Percentiles rank a stretch among this genome's conserved stretches.
These are phyloP conservation scores for Sebastes taczanowskii DNA, from an alignment of 2,797 vertebrate genomes.

Conservation along the genomic window DNA sequence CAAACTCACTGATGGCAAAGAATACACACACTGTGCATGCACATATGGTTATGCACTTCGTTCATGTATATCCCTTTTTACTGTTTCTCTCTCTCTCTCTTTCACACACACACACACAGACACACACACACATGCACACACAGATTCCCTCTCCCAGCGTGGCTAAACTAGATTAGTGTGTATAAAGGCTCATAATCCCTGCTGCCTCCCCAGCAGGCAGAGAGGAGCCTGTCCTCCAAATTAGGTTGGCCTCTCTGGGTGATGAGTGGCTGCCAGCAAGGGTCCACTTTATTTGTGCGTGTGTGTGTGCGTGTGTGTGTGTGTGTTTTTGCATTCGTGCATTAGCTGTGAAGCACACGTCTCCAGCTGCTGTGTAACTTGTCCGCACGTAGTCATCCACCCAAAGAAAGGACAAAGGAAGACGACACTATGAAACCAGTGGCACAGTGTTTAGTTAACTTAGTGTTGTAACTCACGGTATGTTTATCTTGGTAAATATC, in stretches of 20 bases:
- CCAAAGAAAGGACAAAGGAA: conserved; percentile 22
- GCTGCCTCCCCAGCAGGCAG: conserved; percentile 79
- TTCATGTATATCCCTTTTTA: conserved; percentile 38
- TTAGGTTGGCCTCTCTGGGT: conserved; percentile 77
- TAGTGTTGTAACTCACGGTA: not conserved
- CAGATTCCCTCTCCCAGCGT: conserved; percentile 62
- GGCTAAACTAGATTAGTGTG: conserved; percentile 84
- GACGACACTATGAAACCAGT: not conserved
- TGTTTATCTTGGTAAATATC: conserved; percentile 21
- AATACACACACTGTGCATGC: conserved; percentile 19
- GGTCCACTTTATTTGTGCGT: conserved; percentile 44
- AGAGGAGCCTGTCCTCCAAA: conserved; percentile 79
- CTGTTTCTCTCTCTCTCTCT: conserved; percentile 1
- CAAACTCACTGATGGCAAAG: not conserved
- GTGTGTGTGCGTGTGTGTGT: not conserved
- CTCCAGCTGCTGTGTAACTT: conserved; percentile 44
- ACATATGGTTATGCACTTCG: conserved; percentile 16
- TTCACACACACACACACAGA: not conserved
- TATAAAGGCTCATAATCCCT: conserved; percentile 84
- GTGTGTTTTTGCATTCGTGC: conserved; percentile 44
- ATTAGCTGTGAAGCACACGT: conserved; percentile 25
- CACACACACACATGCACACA: conserved; percentile 22
- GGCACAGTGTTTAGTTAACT: not conserved
- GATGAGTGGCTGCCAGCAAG: conserved; percentile 76
- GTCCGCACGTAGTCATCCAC: conserved; percentile 21